phyloP scores from a whole-genome alignment of 2,797 vertebrate species.

The Gallirallus australis region DNA sequence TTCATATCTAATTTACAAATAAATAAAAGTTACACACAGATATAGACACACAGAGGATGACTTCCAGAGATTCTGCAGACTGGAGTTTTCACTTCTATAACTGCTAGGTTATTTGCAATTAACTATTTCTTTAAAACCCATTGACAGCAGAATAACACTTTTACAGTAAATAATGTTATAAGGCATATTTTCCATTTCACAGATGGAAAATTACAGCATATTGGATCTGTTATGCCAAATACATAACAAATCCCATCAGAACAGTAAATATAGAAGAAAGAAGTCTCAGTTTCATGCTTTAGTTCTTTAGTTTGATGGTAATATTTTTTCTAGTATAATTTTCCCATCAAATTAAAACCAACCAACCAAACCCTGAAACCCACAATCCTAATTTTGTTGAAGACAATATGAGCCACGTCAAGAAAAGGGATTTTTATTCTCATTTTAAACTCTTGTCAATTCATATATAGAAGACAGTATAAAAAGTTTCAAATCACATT shows the following conservation, averaged over 20 bases:
- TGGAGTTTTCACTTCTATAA: neutral
- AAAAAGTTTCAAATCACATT: constrained; percentile 13
- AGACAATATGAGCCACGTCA: neutral
- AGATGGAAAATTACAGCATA: neutral
- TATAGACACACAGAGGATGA: neutral
- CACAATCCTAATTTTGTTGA: neutral
- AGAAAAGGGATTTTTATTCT: neutral
- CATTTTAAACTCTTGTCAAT: neutral
- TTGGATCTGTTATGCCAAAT: neutral
- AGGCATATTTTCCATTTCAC: neutral
- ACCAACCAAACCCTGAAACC: neutral
- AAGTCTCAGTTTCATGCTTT: neutral
- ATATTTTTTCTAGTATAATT: neutral
- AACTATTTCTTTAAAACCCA: neutral
- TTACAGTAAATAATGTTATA: neutral
- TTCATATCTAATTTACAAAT: neutral
- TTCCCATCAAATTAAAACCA: neutral
- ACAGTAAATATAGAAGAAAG: neutral
- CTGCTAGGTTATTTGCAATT: neutral
- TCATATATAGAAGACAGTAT: constrained; percentile 1
- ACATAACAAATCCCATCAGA: neutral
- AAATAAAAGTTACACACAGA: neutral
- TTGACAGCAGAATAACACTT: neutral
- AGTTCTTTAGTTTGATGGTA: neutral
- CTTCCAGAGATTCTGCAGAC: neutral